phyloP scores from a whole-genome alignment of 2,888 invertebrate genomes.

The Desoria tigrina region DNA sequence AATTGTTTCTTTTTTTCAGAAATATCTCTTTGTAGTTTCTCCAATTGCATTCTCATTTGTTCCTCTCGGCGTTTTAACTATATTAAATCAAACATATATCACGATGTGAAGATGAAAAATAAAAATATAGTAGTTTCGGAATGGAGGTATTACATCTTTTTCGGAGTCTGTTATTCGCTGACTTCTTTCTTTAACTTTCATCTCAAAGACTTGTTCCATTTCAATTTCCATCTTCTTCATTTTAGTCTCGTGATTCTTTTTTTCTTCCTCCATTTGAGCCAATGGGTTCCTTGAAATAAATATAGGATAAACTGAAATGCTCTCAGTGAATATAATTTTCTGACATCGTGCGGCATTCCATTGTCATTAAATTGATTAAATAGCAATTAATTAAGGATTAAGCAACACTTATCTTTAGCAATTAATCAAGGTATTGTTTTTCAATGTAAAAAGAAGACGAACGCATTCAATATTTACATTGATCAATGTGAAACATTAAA shows the following conservation, averaged over 20 bases:
- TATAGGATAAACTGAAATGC: too few relatives aligned
- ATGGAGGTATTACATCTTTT: constrained; percentile 66
- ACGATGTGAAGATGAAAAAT: too few relatives aligned
- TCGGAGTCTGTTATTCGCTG: constrained; percentile 95
- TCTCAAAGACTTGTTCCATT: constrained; percentile 98
- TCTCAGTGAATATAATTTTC: too few relatives aligned
- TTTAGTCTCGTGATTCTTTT: constrained; percentile 90
- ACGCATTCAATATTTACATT: too few relatives aligned
- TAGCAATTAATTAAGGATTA: too few relatives aligned
- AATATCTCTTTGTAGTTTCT: constrained; percentile 86
- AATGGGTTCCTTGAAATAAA: constrained; percentile 79
- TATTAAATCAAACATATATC: constrained; percentile 7
- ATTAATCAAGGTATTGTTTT: too few relatives aligned
- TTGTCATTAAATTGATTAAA: too few relatives aligned
- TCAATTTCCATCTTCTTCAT: constrained; percentile 99
- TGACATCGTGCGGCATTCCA: too few relatives aligned
- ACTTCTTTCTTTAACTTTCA: constrained; percentile 95
- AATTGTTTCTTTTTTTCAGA: constrained; percentile 85
- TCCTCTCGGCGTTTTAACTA: constrained; percentile 85
- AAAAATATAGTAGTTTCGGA: constrained; percentile 52
- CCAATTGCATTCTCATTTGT: constrained; percentile 73
- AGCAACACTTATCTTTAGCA: too few relatives aligned
- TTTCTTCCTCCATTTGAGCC: constrained; percentile 98
- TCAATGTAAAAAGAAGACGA: too few relatives aligned
- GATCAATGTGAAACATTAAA: too few relatives aligned